Evolutionary conservation across 2,113 vertebrate genomes (phyloP), one percentile per base, ranked within the genome.

Genomic region (Chionomys nivalis): DNA sequence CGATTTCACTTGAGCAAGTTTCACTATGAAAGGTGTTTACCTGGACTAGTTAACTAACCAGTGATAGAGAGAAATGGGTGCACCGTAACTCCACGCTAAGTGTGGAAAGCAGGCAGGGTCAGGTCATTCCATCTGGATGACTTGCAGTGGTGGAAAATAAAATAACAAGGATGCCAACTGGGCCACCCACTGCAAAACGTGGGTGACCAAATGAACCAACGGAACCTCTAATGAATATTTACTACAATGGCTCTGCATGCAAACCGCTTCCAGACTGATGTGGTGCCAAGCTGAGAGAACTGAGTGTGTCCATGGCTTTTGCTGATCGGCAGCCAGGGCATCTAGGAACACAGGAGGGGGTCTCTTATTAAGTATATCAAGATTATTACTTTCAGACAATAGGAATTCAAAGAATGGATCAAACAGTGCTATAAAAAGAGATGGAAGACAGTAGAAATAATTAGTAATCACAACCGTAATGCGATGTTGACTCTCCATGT

Each of bases 111-210:
- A 75, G 70, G 66, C 31, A 68, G 92, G 92, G 90, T 97, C 96
- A 96, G 95, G 83, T 98, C 98, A 95, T 97, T 94, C 89, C 94
- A 97, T 98, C 95, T 98, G 98, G 97, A 96, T 94, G 96, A 96
- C 91, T 97, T 98, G 97, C 97, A 98, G 90, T 94, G 90, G 68
- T 97, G 97, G 97, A 98, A 96, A 98, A 96, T 98, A 96, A 10
- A 98, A 96, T 96, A 98, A 97, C 33, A 55, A 97, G 90, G 86
- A 89, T 97, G 96, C 97, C 3, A 94, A 98, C 95, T 96, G 72
- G 98, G 97, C 98, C 98, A 98, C 98, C 98, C 98, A 98, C 98
- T 97, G 70, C 94, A 97, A 96, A 98, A 95, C 98, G 97, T 94
- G 98, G 97, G 97, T 98, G 98, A 98, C 98, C 97, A 94, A 49